phyloP scores from a whole-genome alignment of 2,797 vertebrate species.

The Coilia nasus region DNA sequence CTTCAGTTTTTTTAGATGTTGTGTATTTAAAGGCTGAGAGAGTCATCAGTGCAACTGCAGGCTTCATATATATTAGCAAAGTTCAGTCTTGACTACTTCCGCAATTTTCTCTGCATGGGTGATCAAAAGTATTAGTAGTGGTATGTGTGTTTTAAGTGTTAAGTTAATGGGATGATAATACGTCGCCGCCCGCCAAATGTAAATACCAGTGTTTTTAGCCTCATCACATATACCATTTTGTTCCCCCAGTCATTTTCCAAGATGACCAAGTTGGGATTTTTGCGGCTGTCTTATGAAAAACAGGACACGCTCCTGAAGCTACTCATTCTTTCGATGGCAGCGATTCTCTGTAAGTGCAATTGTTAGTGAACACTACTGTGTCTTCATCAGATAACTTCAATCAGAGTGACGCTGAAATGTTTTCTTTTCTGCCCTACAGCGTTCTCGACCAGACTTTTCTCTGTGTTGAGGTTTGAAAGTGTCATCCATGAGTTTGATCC shows the following conservation, averaged over 20 bases:
- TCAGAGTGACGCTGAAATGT: neutral
- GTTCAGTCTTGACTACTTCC: neutral
- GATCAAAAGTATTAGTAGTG: neutral
- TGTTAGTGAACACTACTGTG: neutral
- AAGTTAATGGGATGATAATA: neutral
- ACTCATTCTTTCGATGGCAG: constrained; percentile 98
- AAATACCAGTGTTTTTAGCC: neutral
- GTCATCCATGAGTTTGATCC: constrained; percentile 99
- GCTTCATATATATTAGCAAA: neutral
- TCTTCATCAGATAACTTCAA: no score
- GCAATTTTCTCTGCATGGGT: neutral
- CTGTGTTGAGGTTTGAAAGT: constrained; percentile 95
- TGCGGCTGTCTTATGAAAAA: constrained; percentile 98
- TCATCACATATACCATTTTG: constrained; percentile 69
- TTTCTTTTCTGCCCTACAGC: constrained; percentile 70
- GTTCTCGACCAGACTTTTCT: constrained; percentile 96
- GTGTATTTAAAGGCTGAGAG: neutral
- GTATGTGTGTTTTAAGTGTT: neutral
- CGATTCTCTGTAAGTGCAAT: constrained; percentile 89
- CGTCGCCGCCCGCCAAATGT: neutral
- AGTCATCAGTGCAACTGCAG: neutral
- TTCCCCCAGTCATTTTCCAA: constrained; percentile 72
- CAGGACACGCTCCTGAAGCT: constrained; percentile 99
- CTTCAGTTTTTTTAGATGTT: neutral
- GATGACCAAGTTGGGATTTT: constrained; percentile 96